phyloP scores from a whole-genome alignment of 2,797 vertebrate species.

The Bradypus variegatus region DNA sequence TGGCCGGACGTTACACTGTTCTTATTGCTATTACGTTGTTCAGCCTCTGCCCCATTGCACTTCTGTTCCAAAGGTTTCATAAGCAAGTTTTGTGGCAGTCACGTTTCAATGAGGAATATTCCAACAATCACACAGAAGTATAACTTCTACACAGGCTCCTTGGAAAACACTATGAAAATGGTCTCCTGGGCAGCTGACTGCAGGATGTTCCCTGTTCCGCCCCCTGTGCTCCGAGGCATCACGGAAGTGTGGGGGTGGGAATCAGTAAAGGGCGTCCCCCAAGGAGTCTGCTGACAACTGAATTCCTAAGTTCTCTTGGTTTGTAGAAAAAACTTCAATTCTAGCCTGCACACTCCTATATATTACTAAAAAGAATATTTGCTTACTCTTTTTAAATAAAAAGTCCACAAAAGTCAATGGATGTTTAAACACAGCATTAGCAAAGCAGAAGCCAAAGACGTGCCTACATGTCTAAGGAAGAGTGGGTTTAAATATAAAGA shows the following conservation, averaged over 20 bases:
- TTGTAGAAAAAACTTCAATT: background rate
- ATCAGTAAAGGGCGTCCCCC: conserved; percentile 22
- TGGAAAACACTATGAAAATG: background rate
- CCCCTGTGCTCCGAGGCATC: background rate
- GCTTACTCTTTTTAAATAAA: background rate
- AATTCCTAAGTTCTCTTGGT: conserved; percentile 2
- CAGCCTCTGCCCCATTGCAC: background rate
- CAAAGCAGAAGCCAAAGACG: background rate
- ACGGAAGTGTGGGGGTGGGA: background rate
- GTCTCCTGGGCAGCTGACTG: background rate
- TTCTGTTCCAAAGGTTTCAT: background rate
- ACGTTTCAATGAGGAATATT: background rate
- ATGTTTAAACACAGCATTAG: background rate
- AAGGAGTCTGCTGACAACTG: conserved; percentile 34
- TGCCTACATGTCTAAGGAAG: background rate
- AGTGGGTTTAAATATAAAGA: background rate
- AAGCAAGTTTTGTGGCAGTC: background rate
- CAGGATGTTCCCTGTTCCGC: background rate
- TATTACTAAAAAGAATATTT: background rate
- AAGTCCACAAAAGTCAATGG: background rate
- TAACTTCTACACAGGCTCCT: background rate
- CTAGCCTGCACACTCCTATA: background rate
- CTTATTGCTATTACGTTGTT: no score
- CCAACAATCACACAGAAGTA: background rate
- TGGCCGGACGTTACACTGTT: no score